These are phyloP conservation scores for Perizoma affinitatum DNA, from an alignment of 2,888 invertebrate species.

Conservation along the genomic window DNA sequence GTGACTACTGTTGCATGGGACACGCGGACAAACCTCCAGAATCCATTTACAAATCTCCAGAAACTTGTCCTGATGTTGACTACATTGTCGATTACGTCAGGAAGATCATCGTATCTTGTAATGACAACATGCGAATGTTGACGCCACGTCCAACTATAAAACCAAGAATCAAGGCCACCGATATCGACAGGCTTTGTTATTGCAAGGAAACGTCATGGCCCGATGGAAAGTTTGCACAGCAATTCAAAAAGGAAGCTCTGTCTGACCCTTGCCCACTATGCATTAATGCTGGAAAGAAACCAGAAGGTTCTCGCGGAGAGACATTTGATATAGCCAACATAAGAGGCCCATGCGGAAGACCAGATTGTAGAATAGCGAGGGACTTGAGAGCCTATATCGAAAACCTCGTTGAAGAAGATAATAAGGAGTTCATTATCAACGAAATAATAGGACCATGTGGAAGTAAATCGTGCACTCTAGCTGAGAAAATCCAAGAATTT, in stretches of 20 bases:
- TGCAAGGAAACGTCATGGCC: conserved; percentile 74
- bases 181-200: conserved; percentile 73
- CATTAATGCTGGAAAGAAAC: conserved; percentile 54
- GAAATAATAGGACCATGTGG: conserved; percentile 75
- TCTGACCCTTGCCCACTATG: conserved; percentile 68
- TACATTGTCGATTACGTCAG: conserved; percentile 72
- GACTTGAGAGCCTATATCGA: conserved; percentile 71
- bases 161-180: conserved; percentile 73
- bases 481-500: conserved; percentile 69
- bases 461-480: conserved; percentile 69
- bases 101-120: conserved; percentile 74
- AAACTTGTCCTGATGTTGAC: conserved; percentile 71
- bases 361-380: conserved; percentile 75
- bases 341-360: conserved; percentile 73
- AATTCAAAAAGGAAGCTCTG: conserved; percentile 64
- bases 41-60: conserved; percentile 65
- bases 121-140: conserved; percentile 78
- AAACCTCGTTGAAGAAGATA: conserved; percentile 70
- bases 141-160: conserved; percentile 70
- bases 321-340: conserved; percentile 72
- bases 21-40: conserved; percentile 73
- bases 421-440: conserved; percentile 60
- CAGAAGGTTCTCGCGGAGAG: conserved; percentile 41
- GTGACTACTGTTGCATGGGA: conserved; percentile 69
- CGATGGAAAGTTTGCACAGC: conserved; percentile 61